phyloP scores from a whole-genome alignment of 2,888 invertebrate species.

The Heliconius charithonia region DNA sequence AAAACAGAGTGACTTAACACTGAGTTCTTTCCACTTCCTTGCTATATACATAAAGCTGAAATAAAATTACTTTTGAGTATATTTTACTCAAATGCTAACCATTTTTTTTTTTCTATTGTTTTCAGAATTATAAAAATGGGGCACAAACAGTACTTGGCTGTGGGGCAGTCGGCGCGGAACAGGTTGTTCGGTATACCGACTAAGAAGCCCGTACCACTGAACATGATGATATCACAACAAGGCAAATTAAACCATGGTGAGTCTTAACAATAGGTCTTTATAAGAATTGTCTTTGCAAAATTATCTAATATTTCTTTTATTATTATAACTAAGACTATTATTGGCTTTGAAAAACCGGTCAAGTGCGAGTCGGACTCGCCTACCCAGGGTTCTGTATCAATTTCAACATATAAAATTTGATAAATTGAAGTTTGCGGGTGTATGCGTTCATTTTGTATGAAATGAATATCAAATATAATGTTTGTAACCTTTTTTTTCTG shows the following conservation, averaged over 20 bases:
- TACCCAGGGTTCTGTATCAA: too few relatives aligned
- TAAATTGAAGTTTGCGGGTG: too few relatives aligned
- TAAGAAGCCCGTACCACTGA: slow-evolving; percentile 84
- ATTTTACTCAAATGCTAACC: neutral
- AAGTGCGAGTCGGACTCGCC: too few relatives aligned
- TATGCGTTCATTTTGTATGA: too few relatives aligned
- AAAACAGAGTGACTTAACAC: neutral
- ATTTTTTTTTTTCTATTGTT: neutral
- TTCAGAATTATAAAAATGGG: slow-evolving; percentile 72
- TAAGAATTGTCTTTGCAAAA: neutral
- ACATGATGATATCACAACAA: slow-evolving; percentile 92
- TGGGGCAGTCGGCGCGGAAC: slow-evolving; percentile 89
- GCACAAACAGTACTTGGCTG: slow-evolving; percentile 90
- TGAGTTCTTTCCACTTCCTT: too few relatives aligned
- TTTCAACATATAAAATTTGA: too few relatives aligned
- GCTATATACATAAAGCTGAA: neutral
- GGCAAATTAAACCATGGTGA: slow-evolving; percentile 90
- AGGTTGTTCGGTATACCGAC: slow-evolving; percentile 86
- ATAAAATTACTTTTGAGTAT: neutral
- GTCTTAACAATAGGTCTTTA: slow-evolving; percentile 54
- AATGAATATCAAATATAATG: too few relatives aligned
- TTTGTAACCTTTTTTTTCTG: too few relatives aligned
- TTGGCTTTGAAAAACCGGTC: too few relatives aligned
- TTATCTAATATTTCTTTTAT: too few relatives aligned
- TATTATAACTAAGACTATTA: too few relatives aligned